Evolutionary conservation across 2,113 vertebrate species (phyloP).

Genomic region (Antennarius striatus): DNA sequence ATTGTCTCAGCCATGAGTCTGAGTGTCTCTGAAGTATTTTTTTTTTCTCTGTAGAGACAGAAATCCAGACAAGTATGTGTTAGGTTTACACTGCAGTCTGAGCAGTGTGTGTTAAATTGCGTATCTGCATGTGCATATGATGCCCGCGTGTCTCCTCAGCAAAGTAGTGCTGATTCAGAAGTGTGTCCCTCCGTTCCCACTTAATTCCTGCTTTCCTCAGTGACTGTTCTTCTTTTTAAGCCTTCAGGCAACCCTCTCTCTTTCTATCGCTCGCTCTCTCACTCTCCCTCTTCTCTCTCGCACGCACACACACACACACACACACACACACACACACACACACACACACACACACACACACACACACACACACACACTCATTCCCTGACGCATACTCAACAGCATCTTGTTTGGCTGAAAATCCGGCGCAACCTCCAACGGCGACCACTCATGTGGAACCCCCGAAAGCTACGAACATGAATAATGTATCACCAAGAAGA

Average conservation of each 20-base stretch:
- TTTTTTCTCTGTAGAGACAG: constrained; percentile 32
- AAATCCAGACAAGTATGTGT: constrained; percentile 58
- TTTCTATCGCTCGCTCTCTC: constrained; percentile 14
- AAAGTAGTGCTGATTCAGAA: constrained; percentile 54
- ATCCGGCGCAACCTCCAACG: constrained; percentile 56
- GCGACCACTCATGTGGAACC: constrained; percentile 72
- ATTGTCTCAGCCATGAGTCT: neutral
- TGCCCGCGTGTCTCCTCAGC: constrained; percentile 8
- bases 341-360: constrained; percentile 21
- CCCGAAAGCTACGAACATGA: constrained; percentile 70
- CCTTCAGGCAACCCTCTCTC: constrained; percentile 29
- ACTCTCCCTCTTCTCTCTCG: neutral
- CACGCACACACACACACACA: constrained; percentile 11
- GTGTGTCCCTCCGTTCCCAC: constrained; percentile 12
- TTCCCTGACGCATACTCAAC: constrained; percentile 40
- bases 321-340: constrained; percentile 18
- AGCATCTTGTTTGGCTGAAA: constrained; percentile 67
- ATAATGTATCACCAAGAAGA: constrained; percentile 68
- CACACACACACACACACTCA: neutral
- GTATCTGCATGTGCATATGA: constrained; percentile 23
- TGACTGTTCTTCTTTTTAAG: constrained; percentile 41
- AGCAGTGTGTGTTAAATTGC: constrained; percentile 32
- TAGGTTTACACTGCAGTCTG: constrained; percentile 55
- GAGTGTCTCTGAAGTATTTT: constrained; percentile 47
- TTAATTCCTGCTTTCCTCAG: constrained; percentile 20